Conservation (phyloP, 2,888 invertebrate genomes). For the Rhaphigaster nebulosa region DNA sequence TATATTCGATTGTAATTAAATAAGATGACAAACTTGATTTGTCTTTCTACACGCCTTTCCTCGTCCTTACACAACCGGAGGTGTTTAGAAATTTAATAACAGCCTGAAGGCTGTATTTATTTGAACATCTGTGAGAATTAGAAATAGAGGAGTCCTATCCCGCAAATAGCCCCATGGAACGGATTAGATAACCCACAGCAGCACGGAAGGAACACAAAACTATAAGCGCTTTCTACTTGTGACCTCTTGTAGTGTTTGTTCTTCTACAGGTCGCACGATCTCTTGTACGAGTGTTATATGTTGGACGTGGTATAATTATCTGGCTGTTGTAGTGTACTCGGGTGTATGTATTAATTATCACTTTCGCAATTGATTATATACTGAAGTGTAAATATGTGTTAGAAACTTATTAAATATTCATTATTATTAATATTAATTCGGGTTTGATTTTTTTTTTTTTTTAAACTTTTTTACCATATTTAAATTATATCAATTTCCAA, state of each 20-base stretch:
- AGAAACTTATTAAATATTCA: too few relatives aligned
- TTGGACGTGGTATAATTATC: background rate
- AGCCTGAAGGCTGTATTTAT: background rate
- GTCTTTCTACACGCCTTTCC: background rate
- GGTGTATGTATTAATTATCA: background rate
- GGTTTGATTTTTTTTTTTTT: too few relatives aligned
- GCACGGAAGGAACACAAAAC: background rate
- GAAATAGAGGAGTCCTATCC: background rate
- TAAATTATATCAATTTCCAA: too few relatives aligned
- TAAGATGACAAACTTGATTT: background rate
- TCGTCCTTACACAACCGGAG: background rate
- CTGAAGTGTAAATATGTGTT: background rate
- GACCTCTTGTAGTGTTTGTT: conserved; percentile 24
- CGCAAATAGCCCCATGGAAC: background rate
- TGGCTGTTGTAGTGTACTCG: background rate
- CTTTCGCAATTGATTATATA: background rate
- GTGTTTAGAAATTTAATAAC: background rate
- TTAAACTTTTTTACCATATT: too few relatives aligned
- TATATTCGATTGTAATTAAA: background rate
- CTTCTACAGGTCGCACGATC: background rate
- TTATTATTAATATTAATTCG: too few relatives aligned
- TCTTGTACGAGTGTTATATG: background rate
- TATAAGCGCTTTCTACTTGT: background rate
- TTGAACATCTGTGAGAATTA: background rate
- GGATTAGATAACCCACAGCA: background rate